These are phyloP conservation scores for Labeo calbasu DNA, from an alignment of 2,797 vertebrate genomes.

Conservation along the genomic window DNA sequence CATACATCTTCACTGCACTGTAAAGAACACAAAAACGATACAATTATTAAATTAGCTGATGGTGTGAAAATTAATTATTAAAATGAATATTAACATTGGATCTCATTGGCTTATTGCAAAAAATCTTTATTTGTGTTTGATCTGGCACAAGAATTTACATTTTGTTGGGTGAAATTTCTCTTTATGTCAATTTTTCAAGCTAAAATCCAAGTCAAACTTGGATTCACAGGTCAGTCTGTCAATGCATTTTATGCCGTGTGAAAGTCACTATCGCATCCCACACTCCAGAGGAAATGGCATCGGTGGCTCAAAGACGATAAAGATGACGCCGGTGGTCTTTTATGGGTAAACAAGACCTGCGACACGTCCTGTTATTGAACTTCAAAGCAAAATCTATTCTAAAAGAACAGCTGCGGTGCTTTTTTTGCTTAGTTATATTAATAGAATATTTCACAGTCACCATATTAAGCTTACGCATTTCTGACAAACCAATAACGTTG, in stretches of 20 bases:
- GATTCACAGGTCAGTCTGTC: neutral
- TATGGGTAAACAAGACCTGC: conserved; percentile 33
- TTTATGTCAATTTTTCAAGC: neutral
- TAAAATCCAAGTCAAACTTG: neutral
- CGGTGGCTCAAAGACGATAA: neutral
- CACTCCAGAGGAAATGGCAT: conserved; percentile 39
- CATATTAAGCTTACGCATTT: neutral
- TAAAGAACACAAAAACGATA: conserved; percentile 47
- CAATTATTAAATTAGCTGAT: neutral
- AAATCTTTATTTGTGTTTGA: neutral
- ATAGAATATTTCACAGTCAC: neutral
- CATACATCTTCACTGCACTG: conserved; percentile 79
- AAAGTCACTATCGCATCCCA: neutral
- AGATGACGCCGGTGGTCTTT: conserved; percentile 3
- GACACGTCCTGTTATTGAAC: conserved; percentile 53
- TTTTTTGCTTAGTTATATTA: neutral
- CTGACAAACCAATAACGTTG: neutral
- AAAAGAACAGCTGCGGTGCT: neutral
- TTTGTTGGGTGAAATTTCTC: neutral
- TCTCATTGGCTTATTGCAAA: neutral
- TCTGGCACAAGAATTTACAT: neutral
- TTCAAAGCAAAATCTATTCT: neutral
- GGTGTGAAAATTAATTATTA: neutral
- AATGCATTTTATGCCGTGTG: neutral
- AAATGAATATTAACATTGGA: neutral